Base-by-base conservation (phyloP, 2,797 vertebrate species). In the Gymnopithys bicolor region DNA sequence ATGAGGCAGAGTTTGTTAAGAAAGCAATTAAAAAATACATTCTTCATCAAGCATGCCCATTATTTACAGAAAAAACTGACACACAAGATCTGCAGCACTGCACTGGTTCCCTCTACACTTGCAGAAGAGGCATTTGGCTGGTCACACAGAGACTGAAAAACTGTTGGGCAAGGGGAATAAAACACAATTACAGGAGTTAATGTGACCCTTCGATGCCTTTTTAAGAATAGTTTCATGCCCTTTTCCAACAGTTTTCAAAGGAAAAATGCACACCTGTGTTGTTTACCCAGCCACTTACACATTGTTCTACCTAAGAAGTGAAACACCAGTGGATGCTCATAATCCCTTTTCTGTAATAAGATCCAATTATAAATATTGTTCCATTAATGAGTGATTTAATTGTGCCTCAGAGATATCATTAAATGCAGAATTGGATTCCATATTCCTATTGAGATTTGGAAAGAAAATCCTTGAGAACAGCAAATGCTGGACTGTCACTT, bases 401-500 rank as follows among this genome's bases (percentile, higher is more conserved):
- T 58, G 9, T 64, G 22, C 68, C 80, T 95, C 56, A 39, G 90
- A 94, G 84, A 74, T 53, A 86, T 82, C 86, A 92, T 87, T 90
- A 94, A 87, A 87, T 24, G 63, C 45, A 58, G 84, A 88, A 80
- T 3, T 30, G 23, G 56, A 82, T 94, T 90, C 63, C 59, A 49
- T 58, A 49, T 84, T 94, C 88, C 59, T 89, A 19, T 12, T 1
- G 41, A 88, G 80, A 78, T 79, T 63, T 74, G 46, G 70, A 76
- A 63, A 58, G 68, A 51, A 76, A 93, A 46, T 48, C 80, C 63
- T 23, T 0, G 11, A 83, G 88, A 74, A 27, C 12, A 55, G 46
- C 46, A 64, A 71, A 52, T 11, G 15, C 16, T 43, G 89, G 71
- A 32, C 78, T 71, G 56, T 33, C 46, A 45, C 56, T 90, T 60